A percentile compares a stretch with the other conserved stretches of the same genome.
These are phyloP conservation scores for Acrocephalus kingi DNA, from an alignment of 2,113 vertebrate genomes.

Conservation along the genomic window DNA sequence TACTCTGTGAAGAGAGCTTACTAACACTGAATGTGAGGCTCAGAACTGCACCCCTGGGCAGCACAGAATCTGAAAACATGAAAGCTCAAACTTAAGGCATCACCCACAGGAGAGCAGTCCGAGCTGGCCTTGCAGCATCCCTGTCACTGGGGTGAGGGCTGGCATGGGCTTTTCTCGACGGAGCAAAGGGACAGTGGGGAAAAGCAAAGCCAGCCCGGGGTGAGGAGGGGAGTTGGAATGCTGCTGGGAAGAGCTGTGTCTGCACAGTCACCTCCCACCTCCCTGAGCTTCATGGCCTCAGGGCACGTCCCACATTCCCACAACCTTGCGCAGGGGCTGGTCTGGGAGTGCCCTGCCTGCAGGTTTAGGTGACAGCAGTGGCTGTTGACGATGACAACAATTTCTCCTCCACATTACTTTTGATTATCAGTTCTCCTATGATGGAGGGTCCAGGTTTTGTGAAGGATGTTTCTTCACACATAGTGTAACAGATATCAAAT, in stretches of 20 bases:
- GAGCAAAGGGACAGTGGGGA: neutral
- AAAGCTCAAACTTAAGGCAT: no score
- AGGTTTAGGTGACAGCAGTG: neutral
- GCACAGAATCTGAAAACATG: no score
- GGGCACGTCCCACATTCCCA: neutral
- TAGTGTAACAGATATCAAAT: constrained; percentile 44
- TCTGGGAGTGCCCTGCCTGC: accelerated
- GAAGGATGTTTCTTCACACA: constrained; percentile 35
- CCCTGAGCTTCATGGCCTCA: accelerated
- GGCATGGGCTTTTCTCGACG: accelerated
- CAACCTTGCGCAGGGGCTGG: neutral
- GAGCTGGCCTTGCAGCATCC: neutral
- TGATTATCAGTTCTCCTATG: neutral
- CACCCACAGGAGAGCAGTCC: no score
- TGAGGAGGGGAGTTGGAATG: neutral
- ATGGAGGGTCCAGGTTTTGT: neutral
- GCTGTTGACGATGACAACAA: neutral
- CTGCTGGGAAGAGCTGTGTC: neutral
- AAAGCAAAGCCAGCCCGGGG: neutral
- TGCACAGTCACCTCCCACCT: accelerated
- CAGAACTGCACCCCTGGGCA: no score
- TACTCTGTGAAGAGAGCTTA: no score
- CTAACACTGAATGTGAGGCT: no score
- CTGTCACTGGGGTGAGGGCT: accelerated
- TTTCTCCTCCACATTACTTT: neutral